Conservation (phyloP, 2,888 invertebrate genomes). For the Blastobasis lacticolella region DNA sequence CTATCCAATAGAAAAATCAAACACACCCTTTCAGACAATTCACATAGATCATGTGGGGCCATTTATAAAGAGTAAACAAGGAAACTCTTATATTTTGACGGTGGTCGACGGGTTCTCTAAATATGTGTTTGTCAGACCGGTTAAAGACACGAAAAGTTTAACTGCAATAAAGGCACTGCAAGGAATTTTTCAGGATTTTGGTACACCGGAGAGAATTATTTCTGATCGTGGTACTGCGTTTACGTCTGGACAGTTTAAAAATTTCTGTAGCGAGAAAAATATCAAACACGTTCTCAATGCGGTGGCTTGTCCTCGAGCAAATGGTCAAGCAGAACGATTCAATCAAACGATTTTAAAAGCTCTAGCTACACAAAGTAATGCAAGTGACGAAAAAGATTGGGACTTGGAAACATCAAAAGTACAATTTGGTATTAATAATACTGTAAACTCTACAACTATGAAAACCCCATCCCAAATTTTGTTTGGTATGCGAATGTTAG, state of each 20-base stretch:
- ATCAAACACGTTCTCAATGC: conserved; percentile 22
- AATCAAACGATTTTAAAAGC: conserved; percentile 1
- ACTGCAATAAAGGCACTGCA: conserved; percentile 22
- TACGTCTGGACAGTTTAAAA: conserved; percentile 30
- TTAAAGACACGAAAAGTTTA: conserved; percentile 23
- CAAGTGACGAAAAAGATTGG: conserved; percentile 5
- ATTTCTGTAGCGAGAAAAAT: conserved; percentile 22
- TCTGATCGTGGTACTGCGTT: conserved; percentile 37
- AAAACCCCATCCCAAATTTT: conserved; percentile 4
- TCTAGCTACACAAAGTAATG: conserved; percentile 1
- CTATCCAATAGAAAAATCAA: conserved; percentile 35
- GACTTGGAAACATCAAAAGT: conserved; percentile 3
- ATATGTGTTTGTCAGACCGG: conserved; percentile 27
- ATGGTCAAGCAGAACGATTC: conserved; percentile 24
- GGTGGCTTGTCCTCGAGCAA: conserved; percentile 11
- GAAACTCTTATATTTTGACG: conserved; percentile 28
- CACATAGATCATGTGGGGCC: conserved; percentile 47
- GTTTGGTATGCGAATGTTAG: background rate
- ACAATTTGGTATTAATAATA: conserved; percentile 8
- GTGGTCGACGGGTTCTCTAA: conserved; percentile 38
- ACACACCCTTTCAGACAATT: conserved; percentile 35
- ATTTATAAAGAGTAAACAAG: conserved; percentile 27
- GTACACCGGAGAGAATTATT: conserved; percentile 20
- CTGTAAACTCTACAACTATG: conserved; percentile 2
- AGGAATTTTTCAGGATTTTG: conserved; percentile 18